Conservation (phyloP, 2,888 invertebrate genomes). For the Chymomyza caudatula region DNA sequence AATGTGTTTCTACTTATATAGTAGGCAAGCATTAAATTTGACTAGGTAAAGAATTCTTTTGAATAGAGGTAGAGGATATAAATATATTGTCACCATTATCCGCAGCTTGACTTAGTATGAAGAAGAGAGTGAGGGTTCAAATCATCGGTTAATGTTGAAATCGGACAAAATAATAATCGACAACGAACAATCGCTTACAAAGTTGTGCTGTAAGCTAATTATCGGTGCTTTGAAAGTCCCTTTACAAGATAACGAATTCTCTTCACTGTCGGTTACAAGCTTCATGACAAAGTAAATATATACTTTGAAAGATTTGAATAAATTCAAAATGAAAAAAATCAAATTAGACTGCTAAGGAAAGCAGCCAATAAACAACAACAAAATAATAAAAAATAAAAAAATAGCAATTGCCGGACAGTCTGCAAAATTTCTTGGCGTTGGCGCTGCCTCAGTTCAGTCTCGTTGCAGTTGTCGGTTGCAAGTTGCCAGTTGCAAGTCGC, state of each 20-base stretch:
- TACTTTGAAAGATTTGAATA: background rate
- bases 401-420: background rate
- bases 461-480: background rate
- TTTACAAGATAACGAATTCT: background rate
- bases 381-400: background rate
- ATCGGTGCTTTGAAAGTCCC: no score
- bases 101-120: no score
- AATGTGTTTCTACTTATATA: no score
- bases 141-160: no score
- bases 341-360: conserved; percentile 18
- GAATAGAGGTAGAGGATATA: no score
- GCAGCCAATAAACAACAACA: conserved; percentile 12
- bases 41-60: no score
- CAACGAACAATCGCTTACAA: no score
- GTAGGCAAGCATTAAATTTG: no score
- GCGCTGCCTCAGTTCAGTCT: background rate
- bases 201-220: no score
- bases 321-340: background rate
- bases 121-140: no score
- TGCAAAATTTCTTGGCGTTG: background rate
- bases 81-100: no score
- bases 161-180: no score
- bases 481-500: background rate
- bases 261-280: background rate
- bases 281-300: background rate